Evolutionary conservation across 2,888 invertebrate genomes (phyloP).

Genomic region (Phania funesta): DNA sequence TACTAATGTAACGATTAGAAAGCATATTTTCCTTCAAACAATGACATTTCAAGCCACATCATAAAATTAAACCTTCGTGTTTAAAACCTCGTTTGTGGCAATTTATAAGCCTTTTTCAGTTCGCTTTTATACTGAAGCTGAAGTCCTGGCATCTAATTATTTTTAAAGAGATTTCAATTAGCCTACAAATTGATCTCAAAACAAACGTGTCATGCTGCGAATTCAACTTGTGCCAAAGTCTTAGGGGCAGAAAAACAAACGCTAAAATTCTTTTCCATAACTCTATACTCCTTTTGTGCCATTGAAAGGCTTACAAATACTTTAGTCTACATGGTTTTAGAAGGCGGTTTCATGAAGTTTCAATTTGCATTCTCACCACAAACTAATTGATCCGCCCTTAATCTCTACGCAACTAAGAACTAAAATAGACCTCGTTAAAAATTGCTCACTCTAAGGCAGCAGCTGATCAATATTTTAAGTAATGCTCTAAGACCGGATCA

Average conservation of each 20-base stretch:
- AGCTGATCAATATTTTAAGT: slow-evolving; percentile 52
- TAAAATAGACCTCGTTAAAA: slow-evolving; percentile 2
- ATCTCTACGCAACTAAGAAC: slow-evolving; percentile 27
- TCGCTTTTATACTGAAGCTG: background rate
- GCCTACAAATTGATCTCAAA: slow-evolving; percentile 78
- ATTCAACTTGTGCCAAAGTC: slow-evolving; percentile 33
- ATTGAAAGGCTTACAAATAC: background rate
- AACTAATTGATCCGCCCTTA: slow-evolving; percentile 77
- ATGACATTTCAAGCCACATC: slow-evolving; percentile 76
- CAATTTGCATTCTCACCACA: slow-evolving; percentile 78
- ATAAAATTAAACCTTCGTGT: background rate
- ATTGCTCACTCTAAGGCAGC: background rate
- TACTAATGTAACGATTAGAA: slow-evolving; percentile 67
- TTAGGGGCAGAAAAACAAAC: background rate
- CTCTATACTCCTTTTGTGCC: slow-evolving; percentile 6
- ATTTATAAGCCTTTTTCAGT: slow-evolving; percentile 20
- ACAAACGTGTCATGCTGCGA: slow-evolving; percentile 71
- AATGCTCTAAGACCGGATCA: slow-evolving; percentile 24
- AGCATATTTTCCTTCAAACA: slow-evolving; percentile 73
- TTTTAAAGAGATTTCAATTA: slow-evolving; percentile 79
- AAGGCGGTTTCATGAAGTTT: slow-evolving; percentile 69
- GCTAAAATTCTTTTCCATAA: slow-evolving; percentile 20
- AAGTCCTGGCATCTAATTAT: slow-evolving; percentile 73
- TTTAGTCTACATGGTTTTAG: slow-evolving; percentile 17
- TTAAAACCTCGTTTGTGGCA: background rate